phyloP scores from a whole-genome alignment of 2,797 vertebrate species.

The Hipposideros larvatus region DNA sequence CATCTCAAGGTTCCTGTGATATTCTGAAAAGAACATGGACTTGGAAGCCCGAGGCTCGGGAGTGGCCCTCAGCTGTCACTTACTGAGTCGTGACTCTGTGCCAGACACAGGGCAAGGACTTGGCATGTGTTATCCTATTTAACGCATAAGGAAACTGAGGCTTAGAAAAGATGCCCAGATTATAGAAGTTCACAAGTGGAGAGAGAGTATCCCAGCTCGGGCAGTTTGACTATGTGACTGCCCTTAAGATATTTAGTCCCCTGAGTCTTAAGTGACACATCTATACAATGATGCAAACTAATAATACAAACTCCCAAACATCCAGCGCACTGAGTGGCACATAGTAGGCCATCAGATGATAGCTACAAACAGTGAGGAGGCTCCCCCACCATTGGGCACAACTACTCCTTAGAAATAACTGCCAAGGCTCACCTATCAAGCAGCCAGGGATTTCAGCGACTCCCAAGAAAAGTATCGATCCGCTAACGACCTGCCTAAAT shows the following conservation, averaged over 20 bases:
- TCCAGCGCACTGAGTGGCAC: not conserved
- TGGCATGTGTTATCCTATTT: not conserved
- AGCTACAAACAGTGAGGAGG: not conserved
- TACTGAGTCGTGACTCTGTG: not conserved
- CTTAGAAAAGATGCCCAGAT: not conserved
- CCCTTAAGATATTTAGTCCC: not conserved
- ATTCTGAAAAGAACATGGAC: rapidly evolving
- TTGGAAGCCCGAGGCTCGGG: not conserved
- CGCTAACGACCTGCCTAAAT: conserved; percentile 75
- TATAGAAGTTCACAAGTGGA: not conserved
- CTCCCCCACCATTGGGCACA: not conserved
- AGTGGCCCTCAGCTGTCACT: not conserved
- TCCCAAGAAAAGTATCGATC: conserved; percentile 75
- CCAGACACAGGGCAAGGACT: not conserved
- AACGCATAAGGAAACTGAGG: not conserved
- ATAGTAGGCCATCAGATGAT: not conserved
- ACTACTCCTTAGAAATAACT: conserved; percentile 49
- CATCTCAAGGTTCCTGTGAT: not conserved
- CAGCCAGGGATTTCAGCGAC: conserved; percentile 65
- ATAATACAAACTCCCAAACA: not conserved
- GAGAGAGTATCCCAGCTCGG: not conserved
- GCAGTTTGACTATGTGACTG: not conserved
- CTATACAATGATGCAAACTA: not conserved
- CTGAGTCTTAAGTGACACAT: not conserved
- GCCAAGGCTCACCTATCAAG: not conserved